Evolutionary conservation across 2,888 invertebrate species (phyloP), one percentile per base, ranked within the genome.

Genomic region (Hypselothyrea guttata): DNA sequence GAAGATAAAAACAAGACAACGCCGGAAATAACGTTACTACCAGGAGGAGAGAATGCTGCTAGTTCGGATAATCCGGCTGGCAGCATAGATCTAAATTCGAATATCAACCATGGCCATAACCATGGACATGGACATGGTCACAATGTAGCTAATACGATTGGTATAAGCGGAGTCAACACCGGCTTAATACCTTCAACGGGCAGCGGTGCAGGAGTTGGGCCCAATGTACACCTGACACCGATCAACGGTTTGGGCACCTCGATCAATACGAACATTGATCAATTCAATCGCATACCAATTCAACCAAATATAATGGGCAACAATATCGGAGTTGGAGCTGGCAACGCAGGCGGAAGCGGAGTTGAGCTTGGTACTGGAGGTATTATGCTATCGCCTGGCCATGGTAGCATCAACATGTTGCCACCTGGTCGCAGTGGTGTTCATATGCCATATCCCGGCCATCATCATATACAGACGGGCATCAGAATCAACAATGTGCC

Each of bases 1-100:
- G 94, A 95, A 87, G 93, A 94, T 78, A 91, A 89, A 62, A 89
- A 90, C 88, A 90, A 89, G 89, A 91, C 89, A 37, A 79, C 89
- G 84, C 88, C 89, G 85, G 88, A 88, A 86, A 78, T 75, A 28
- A 75, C 81, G 42, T 63, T 67, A 12, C 59, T 42, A 4, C 52
- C 66, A 7, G 27, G 42, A 7, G 27, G 42, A n/a, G 75, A 69
- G 31, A 71, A 52, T 47, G 67, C 72, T 12, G 66, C 64, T 33
- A 63, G 65, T 11, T 49, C 51, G 8, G 76, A 75, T 18, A 84
- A 73, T 72, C 41, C 62, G 4, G 70, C 68, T 9, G 48, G 47
- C 5, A 70, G 77, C 53, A 35, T 63, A 9, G 75, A 86, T 8
- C 13, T 53, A 18, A 78, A 70, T 47, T 31, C 31, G 15, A 72